Conservation (phyloP, 2,797 vertebrate species). For the Mormyrops attenuatus region DNA sequence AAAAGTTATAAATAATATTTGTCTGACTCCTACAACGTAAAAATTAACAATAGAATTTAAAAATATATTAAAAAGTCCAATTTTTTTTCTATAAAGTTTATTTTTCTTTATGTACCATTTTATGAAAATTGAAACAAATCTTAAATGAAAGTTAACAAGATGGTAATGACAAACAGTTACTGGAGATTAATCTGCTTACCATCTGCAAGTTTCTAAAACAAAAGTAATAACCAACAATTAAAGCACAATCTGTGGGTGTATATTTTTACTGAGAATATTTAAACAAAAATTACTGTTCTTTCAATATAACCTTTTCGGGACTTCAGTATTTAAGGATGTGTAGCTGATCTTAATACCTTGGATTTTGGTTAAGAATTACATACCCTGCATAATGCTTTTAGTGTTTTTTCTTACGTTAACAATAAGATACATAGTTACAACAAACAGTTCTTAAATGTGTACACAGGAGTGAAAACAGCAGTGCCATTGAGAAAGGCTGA, state of each 20-base stretch:
- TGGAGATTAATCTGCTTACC: background rate
- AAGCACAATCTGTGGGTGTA: background rate
- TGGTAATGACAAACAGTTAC: background rate
- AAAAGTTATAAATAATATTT: background rate
- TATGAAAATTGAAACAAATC: background rate
- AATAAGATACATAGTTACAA: background rate
- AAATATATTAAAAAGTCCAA: background rate
- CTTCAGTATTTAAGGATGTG: background rate
- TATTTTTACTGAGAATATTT: background rate
- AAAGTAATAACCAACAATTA: background rate
- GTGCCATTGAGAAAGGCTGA: background rate
- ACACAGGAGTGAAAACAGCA: background rate
- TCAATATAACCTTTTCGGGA: background rate
- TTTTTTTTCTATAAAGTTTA: background rate
- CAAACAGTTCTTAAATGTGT: slow-evolving; percentile 1
- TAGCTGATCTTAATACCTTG: background rate
- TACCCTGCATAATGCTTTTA: background rate
- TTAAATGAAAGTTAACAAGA: background rate
- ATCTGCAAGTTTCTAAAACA: background rate
- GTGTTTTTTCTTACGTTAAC: background rate
- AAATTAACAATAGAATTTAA: background rate
- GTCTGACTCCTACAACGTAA: background rate
- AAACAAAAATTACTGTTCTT: background rate
- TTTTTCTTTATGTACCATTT: background rate
- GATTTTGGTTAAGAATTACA: background rate